Evolutionary conservation across 2,888 invertebrate species (phyloP).

Genomic region (Eucriotettix oculatus): DNA sequence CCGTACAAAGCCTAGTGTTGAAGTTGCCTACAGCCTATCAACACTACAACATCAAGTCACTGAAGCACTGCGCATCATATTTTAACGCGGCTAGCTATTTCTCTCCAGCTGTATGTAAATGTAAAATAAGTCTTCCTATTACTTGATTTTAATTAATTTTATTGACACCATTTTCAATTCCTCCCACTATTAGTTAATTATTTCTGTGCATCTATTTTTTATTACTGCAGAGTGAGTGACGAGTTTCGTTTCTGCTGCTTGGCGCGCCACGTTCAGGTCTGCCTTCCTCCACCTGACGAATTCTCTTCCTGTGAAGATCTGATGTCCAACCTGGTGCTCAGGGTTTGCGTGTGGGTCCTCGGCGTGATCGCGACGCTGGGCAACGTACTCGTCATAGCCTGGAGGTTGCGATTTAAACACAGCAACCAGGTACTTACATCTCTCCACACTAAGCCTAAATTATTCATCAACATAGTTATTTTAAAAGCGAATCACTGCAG

Average conservation of each 20-base stretch:
- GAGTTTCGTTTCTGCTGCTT: constrained; percentile 21
- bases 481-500: no score
- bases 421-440: constrained; percentile 23
- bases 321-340: constrained; percentile 25
- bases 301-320: constrained; percentile 27
- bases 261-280: constrained; percentile 19
- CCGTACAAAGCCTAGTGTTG: no score
- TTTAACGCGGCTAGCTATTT: no score
- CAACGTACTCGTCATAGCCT: constrained; percentile 25
- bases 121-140: no score
- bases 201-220: neutral
- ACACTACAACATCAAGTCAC: no score
- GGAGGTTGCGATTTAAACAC: constrained; percentile 23
- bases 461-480: no score
- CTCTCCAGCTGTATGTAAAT: no score
- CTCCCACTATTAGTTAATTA: neutral
- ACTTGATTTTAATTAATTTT: no score
- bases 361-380: constrained; percentile 23
- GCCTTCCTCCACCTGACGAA: constrained; percentile 23
- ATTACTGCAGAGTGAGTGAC: constrained; percentile 17
- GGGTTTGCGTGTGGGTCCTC: constrained; percentile 25
- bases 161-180: no score
- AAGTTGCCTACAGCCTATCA: no score
- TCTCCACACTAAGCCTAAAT: no score
- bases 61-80: no score